Evolutionary conservation across 1,140 invertebrate genomes (phyloP).

Genomic region (Melitaea cinxia): DNA sequence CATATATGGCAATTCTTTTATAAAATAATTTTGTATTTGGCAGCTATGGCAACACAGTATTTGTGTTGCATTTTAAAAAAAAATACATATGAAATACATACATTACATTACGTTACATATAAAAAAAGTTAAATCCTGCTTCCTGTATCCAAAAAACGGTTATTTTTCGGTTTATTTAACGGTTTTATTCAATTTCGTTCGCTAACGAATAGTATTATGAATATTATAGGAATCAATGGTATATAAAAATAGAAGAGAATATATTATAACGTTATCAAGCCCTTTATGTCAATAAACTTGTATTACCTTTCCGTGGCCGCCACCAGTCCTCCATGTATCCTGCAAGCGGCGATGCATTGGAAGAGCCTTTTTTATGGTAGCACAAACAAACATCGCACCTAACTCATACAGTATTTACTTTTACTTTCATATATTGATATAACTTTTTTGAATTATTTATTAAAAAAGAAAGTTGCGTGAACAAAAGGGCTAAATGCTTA

Average conservation of each 20-base stretch:
- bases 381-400: slow-evolving; percentile 82
- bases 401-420: slow-evolving; percentile 81
- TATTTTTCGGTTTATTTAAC: no score
- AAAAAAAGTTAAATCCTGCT: no score
- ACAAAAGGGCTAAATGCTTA: background rate
- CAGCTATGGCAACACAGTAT: no score
- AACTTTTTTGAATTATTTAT: background rate
- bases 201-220: background rate
- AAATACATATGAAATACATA: no score
- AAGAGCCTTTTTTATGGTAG: slow-evolving; percentile 90
- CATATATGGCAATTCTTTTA: no score
- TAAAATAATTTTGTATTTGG: no score
- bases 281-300: slow-evolving; percentile 59
- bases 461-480: no score
- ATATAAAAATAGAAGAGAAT: no score
- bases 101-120: no score
- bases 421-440: slow-evolving; percentile 36
- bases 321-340: slow-evolving; percentile 98
- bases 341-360: slow-evolving; percentile 95
- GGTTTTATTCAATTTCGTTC: background rate
- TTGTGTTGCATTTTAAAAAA: no score
- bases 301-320: slow-evolving; percentile 95
- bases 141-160: no score
- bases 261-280: background rate
- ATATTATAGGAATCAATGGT: no score